A percentile compares a stretch with the other conserved stretches of the same genome.
phyloP scores from a whole-genome alignment of 2,797 vertebrate genomes.

The Simalia tracyae region DNA sequence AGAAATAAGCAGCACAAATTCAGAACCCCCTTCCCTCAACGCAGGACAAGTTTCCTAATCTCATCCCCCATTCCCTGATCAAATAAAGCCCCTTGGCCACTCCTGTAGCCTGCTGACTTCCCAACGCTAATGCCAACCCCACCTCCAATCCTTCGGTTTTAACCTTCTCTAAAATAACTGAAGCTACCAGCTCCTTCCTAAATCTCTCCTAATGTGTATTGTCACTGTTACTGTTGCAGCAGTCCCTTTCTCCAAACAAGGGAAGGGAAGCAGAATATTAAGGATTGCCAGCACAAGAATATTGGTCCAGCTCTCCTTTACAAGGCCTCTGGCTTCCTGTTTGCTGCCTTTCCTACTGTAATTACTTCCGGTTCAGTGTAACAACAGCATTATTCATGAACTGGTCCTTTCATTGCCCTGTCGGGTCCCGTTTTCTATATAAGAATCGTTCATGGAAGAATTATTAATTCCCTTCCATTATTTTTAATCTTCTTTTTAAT shows the following conservation, averaged over 20 bases:
- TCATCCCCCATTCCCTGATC: not conserved
- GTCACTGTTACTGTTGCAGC: not conserved
- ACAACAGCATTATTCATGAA: not conserved
- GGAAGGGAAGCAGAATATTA: not conserved
- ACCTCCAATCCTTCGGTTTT: not conserved
- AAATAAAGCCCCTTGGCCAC: not conserved
- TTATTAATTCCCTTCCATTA: not conserved
- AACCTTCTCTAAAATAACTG: not conserved
- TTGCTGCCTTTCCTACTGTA: not conserved
- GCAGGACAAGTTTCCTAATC: not conserved
- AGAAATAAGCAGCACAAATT: not conserved
- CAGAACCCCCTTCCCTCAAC: not conserved
- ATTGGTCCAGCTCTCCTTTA: not conserved
- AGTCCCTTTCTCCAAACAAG: not conserved
- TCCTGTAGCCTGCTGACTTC: not conserved
- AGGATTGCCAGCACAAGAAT: not conserved
- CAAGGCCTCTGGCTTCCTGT: not conserved
- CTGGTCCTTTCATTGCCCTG: not conserved
- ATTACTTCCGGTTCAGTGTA: not conserved
- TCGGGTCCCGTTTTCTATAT: not conserved
- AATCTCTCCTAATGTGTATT: no score
- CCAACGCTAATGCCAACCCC: not conserved
- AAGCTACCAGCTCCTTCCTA: not conserved
- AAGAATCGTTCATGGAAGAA: not conserved
- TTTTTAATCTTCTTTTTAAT: not conserved